These are phyloP conservation scores for Pristionchus fissidentatus DNA, from an alignment of 2,888 invertebrate genomes.

Conservation along the genomic window DNA sequence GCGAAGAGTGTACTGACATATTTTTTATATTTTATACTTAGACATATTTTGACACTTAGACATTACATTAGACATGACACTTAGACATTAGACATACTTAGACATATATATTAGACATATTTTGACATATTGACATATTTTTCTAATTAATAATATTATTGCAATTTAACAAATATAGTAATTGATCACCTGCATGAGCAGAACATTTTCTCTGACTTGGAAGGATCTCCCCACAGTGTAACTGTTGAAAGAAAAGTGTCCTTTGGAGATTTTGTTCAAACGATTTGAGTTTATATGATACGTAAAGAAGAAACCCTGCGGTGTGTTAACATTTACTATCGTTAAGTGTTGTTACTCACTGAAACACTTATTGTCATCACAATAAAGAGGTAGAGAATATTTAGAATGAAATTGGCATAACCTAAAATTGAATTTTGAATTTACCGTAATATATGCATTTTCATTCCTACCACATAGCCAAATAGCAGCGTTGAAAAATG, in stretches of 20 bases:
- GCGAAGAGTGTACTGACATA: not conserved
- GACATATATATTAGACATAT: too few relatives aligned
- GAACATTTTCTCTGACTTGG: constrained; percentile 3
- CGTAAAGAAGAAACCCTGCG: not conserved
- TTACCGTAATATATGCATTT: not conserved
- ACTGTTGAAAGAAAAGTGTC: not conserved
- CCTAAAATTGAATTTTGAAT: not conserved
- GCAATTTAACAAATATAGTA: not conserved
- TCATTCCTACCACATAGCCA: not conserved
- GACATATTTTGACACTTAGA: too few relatives aligned
- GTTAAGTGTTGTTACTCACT: too few relatives aligned
- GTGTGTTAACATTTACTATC: not conserved
- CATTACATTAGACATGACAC: too few relatives aligned
- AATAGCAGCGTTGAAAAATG: not conserved
- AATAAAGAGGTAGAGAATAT: not conserved
- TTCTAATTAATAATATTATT: not conserved
- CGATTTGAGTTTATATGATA: not conserved
- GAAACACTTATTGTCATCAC: not conserved
- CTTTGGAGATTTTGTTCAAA: not conserved
- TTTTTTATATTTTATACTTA: too few relatives aligned
- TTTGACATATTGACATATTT: not conserved
- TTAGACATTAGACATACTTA: too few relatives aligned
- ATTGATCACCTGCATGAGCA: not conserved
- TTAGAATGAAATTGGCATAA: not conserved
- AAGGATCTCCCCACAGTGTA: not conserved